phyloP scores from a whole-genome alignment of 2,888 invertebrate genomes.

The Tuta absoluta region DNA sequence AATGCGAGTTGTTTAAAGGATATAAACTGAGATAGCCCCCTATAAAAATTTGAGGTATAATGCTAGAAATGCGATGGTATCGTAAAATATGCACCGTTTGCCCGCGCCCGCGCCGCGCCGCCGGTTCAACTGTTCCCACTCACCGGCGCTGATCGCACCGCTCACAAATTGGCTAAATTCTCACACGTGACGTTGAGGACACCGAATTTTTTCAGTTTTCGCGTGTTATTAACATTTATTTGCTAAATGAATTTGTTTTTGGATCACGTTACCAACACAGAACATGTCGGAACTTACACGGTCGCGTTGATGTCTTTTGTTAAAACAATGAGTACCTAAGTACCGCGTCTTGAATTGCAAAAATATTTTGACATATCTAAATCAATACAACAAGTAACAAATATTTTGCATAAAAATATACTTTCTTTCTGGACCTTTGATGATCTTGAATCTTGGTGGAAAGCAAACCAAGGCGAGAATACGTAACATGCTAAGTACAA shows the following conservation, averaged over 20 bases:
- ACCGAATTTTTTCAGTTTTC: not conserved
- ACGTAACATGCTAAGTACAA: not conserved
- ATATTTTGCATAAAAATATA: not conserved
- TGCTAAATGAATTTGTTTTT: not conserved
- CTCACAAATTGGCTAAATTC: conserved; percentile 19
- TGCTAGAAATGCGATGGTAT: conserved; percentile 27
- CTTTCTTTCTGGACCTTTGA: too few species aligned
- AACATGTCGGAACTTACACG: not conserved
- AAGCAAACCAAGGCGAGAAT: not conserved
- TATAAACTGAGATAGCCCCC: conserved; percentile 22
- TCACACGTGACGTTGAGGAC: conserved; percentile 12
- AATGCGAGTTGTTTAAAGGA: conserved; percentile 24
- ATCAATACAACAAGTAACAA: too few species aligned
- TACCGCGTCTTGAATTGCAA: not conserved
- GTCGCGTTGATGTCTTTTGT: conserved; percentile 49
- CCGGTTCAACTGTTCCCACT: not conserved
- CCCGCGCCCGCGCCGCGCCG: not conserved
- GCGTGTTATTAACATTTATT: not conserved
- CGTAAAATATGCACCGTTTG: conserved; percentile 22
- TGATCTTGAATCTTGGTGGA: not conserved
- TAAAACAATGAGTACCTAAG: conserved; percentile 1
- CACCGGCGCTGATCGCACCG: not conserved
- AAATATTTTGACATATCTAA: not conserved
- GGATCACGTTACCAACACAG: not conserved
- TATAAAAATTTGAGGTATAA: conserved; percentile 22